Evolutionary conservation across 2,888 invertebrate species (phyloP), one percentile per base, ranked within the genome.

Genomic region (Elgonia sp.): DNA sequence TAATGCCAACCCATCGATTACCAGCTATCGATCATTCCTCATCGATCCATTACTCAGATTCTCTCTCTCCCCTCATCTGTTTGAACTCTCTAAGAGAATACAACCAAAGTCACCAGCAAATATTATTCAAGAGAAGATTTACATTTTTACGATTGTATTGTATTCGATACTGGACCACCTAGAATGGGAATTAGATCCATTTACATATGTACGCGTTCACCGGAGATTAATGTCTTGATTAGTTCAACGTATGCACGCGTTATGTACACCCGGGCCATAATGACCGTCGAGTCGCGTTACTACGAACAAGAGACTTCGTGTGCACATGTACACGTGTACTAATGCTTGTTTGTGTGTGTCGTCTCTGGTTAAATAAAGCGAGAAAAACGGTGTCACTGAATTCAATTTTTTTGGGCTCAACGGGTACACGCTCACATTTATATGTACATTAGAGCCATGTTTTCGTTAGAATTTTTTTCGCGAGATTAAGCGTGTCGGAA

Each of bases 151-250:
- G 92, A 92, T 92, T 91, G 88, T 89, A 89, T 90, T 91, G 91
- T 92, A 92, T 92, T 92, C 91, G 89, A 90, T 91, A 75, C 91
- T 89, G 91, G 90, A 89, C 89, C 91, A 90, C 89, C 90, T 90
- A 89, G 93, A 92, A 93, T 92, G 91, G 92, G 91, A 93, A 93
- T 93, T 93, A 92, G 91, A 92, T 91, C 92, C 91, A 87, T 87
- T 88, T 92, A 91, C 87, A 91, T 92, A 92, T 90, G 90, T 91
- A 89, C 89, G 80, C 85, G 87, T 89, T 79, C 88, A 72, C 82
- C 85, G 81, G 80, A 93, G 92, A 93, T 93, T 93, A 93, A 93
- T 93, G 92, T 91, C 91, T 93, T 93, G 93, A 93, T 93, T 93
- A 93, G 93, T 92, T 92, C 89, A 88, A 86, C 89, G 88, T 88